phyloP scores from a whole-genome alignment of 2,888 invertebrate genomes.

The Coelopa pilipes region DNA sequence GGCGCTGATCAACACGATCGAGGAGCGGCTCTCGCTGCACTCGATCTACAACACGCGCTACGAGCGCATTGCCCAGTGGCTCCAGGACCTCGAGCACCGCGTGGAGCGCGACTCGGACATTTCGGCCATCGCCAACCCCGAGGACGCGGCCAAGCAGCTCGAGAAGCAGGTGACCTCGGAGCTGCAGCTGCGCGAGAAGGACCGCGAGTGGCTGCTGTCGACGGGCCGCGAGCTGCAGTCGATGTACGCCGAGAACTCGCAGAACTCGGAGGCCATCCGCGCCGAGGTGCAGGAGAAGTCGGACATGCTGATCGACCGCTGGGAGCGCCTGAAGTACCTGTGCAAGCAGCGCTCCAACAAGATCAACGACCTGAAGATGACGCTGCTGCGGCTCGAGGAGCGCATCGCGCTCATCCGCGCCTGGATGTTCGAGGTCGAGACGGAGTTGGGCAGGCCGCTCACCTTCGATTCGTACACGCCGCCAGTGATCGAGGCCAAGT shows the following conservation, averaged over 20 bases:
- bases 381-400: constrained; percentile 77
- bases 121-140: constrained; percentile 73
- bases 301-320: constrained; percentile 74
- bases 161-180: constrained; percentile 82
- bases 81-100: constrained; percentile 75
- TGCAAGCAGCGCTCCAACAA: constrained; percentile 77
- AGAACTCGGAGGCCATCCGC: constrained; percentile 72
- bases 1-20: constrained; percentile 76
- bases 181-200: constrained; percentile 79
- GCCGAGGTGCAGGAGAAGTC: constrained; percentile 70
- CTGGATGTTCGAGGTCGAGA: constrained; percentile 79
- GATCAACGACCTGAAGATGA: constrained; percentile 77
- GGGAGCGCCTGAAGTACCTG: constrained; percentile 75
- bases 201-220: constrained; percentile 80
- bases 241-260: constrained; percentile 72
- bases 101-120: constrained; percentile 72
- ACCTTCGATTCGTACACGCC: constrained; percentile 75
- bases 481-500: constrained; percentile 74
- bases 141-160: constrained; percentile 77
- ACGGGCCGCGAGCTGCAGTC: constrained; percentile 76
- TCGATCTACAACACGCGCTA: constrained; percentile 77
- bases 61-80: constrained; percentile 76
- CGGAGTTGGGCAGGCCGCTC: constrained; percentile 75
- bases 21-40: constrained; percentile 79
- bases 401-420: constrained; percentile 77